These are phyloP conservation scores for Catharus minimus DNA, from an alignment of 2,113 vertebrate genomes.

Conservation along the genomic window DNA sequence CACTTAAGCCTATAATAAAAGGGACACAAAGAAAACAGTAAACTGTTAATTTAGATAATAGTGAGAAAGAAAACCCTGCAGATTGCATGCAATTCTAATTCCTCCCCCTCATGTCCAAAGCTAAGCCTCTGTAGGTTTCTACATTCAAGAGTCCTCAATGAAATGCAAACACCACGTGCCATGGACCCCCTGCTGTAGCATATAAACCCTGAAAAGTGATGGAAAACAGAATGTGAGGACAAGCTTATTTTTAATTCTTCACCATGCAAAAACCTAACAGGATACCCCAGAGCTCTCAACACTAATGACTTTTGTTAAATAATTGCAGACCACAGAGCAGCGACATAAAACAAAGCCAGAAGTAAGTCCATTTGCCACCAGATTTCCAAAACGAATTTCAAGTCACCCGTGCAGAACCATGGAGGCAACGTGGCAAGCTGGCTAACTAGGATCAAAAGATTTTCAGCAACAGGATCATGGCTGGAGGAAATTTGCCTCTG, in stretches of 20 bases:
- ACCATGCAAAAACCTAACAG: not conserved
- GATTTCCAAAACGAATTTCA: not conserved
- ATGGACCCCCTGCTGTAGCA: not conserved
- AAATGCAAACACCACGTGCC: not conserved
- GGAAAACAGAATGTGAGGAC: not conserved
- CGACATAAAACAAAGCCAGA: not conserved
- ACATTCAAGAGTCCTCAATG: not conserved
- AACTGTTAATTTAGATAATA: constrained; percentile 36
- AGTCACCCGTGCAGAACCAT: not conserved
- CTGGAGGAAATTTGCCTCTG: not conserved
- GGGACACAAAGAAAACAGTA: constrained; percentile 29
- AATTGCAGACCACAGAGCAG: not conserved
- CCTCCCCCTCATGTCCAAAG: not conserved
- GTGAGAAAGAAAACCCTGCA: not conserved
- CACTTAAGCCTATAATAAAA: constrained; percentile 29
- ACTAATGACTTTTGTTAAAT: rapidly evolving
- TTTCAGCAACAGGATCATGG: not conserved
- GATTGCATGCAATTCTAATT: constrained; percentile 9
- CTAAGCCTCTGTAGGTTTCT: not conserved
- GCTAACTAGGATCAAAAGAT: not conserved
- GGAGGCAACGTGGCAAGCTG: not conserved
- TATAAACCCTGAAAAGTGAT: not conserved
- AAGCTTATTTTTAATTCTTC: not conserved
- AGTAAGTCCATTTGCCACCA: not conserved
- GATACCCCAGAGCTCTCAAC: not conserved